These are phyloP conservation scores for Diadegma fenestrale DNA, from an alignment of 2,888 invertebrate species.

Conservation along the genomic window DNA sequence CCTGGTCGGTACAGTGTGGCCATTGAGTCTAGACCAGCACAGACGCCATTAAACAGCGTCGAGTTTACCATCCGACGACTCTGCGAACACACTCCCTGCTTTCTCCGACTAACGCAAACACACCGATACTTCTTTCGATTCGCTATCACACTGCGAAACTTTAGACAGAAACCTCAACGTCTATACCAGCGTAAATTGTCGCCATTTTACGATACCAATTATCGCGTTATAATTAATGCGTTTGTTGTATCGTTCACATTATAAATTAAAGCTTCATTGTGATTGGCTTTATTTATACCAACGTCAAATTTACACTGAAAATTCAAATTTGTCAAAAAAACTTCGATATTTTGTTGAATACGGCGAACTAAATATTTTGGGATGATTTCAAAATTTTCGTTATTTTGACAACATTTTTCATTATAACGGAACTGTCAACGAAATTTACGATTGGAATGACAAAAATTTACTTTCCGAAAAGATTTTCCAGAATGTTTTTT, in stretches of 20 bases:
- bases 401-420: too few species aligned
- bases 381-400: too few species aligned
- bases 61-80: slow-evolving; percentile 32
- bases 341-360: too few species aligned
- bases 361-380: too few species aligned
- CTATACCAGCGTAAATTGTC: background rate
- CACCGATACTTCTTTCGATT: slow-evolving; percentile 17
- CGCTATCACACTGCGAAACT: slow-evolving; percentile 24
- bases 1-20: slow-evolving; percentile 48
- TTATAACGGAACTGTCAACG: too few species aligned
- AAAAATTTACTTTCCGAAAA: too few species aligned
- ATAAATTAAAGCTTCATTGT: background rate
- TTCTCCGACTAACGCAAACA: slow-evolving; percentile 27
- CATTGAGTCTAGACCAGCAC: slow-evolving; percentile 54
- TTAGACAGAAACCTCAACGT: background rate
- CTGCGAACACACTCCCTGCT: slow-evolving; percentile 32
- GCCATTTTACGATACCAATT: background rate
- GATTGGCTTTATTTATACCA: background rate
- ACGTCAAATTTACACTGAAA: background rate
- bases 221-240: background rate
- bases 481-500: too few species aligned
- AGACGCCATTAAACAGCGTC: slow-evolving; percentile 40
- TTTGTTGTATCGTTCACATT: too few species aligned
- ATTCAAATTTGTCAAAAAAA: too few species aligned
- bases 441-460: too few species aligned